phyloP scores from a whole-genome alignment of 1,140 invertebrate species.

The Bicyclus anynana region DNA sequence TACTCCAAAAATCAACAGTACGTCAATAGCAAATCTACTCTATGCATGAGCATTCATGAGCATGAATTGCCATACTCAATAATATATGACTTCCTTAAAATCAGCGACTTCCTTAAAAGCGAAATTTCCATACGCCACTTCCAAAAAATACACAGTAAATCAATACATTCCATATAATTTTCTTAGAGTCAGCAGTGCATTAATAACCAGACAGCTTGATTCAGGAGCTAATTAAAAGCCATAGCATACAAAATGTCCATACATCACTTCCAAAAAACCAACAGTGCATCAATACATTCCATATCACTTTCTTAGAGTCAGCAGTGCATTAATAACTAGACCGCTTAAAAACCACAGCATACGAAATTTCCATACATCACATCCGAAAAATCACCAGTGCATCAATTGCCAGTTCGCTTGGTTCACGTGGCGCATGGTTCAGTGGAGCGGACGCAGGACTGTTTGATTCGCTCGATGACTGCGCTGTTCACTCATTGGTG shows the following conservation, averaged over 20 bases:
- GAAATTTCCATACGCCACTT: too few species aligned
- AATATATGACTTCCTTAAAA: too few species aligned
- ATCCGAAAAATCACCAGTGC: neutral
- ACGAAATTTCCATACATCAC: neutral
- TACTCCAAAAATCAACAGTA: too few species aligned
- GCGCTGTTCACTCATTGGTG: slow-evolving; percentile 27
- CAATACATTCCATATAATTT: neutral
- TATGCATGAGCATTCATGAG: too few species aligned
- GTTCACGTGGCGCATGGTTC: slow-evolving; percentile 7
- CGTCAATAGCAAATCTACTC: too few species aligned
- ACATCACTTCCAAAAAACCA: neutral
- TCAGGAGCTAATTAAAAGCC: neutral
- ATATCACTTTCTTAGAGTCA: too few species aligned
- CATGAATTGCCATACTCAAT: too few species aligned
- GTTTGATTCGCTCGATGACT: slow-evolving; percentile 44
- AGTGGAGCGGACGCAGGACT: slow-evolving; percentile 24
- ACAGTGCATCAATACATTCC: neutral
- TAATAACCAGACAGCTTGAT: neutral
- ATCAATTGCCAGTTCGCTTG: slow-evolving; percentile 7
- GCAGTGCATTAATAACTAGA: too few species aligned
- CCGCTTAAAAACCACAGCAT: too few species aligned
- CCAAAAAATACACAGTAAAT: neutral
- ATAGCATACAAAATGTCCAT: neutral
- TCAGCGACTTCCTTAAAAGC: too few species aligned
- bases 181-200: neutral